Evolutionary conservation across 2,113 vertebrate species (phyloP).

Genomic region (Sander vitreus): DNA sequence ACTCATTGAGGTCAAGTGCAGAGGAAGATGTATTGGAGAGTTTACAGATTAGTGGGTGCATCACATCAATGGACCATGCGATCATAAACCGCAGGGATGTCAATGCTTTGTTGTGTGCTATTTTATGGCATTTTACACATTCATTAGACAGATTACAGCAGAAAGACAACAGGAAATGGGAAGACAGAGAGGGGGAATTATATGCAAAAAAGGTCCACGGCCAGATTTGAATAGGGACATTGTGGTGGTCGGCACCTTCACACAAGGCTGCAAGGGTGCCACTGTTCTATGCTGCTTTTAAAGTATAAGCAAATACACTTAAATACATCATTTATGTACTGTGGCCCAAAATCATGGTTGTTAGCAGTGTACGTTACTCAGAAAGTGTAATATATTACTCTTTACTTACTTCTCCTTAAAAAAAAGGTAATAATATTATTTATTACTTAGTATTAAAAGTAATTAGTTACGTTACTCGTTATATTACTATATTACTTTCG

Average conservation of each 20-base stretch:
- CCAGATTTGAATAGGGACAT: constrained; percentile 15
- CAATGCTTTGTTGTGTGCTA: not conserved
- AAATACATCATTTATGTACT: not conserved
- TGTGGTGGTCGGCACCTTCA: constrained; percentile 5
- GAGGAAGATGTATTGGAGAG: not conserved
- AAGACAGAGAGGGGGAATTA: not conserved
- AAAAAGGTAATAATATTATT: too few relatives aligned
- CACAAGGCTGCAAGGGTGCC: not conserved
- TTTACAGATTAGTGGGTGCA: not conserved
- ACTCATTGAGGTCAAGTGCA: not conserved
- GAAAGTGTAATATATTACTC: too few relatives aligned
- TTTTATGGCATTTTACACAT: not conserved
- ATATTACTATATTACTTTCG: too few relatives aligned
- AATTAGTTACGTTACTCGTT: too few relatives aligned
- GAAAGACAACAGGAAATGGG: not conserved
- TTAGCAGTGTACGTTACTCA: too few relatives aligned
- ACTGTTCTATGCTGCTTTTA: not conserved
- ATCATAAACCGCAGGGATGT: not conserved
- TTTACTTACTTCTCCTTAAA: too few relatives aligned
- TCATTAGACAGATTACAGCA: not conserved
- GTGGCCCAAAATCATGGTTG: too few relatives aligned
- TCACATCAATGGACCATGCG: not conserved
- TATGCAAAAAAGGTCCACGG: not conserved
- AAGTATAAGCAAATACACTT: not conserved
- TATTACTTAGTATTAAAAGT: too few relatives aligned